Percentiles rank a stretch among this genome's conserved stretches.
Conservation (phyloP, 1,140 invertebrate genomes). For the Drosophila bocki region DNA sequence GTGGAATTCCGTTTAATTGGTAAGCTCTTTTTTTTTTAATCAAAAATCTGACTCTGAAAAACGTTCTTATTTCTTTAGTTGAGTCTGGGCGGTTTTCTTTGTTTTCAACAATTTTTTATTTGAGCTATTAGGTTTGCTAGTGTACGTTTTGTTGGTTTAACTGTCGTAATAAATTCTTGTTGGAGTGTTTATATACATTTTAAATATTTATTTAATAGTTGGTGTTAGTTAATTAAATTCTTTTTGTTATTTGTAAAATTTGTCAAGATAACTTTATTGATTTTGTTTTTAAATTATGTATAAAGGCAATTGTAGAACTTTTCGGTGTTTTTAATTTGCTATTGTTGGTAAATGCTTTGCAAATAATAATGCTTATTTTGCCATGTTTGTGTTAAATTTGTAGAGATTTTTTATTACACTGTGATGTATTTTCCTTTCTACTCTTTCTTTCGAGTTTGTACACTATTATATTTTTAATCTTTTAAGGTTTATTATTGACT, state of each 20-base stretch:
- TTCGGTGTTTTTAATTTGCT: not conserved
- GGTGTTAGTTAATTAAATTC: conserved; percentile 2
- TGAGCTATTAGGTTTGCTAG: not conserved
- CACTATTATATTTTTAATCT: not conserved
- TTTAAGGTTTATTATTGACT: not conserved
- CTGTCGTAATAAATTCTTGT: conserved; percentile 1
- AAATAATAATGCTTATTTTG: conserved; percentile 1
- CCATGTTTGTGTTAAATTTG: not conserved
- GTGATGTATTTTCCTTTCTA: not conserved
- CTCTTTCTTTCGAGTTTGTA: not conserved
- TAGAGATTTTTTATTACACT: too few species aligned
- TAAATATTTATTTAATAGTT: not conserved
- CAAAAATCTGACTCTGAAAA: not conserved
- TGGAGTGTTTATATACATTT: conserved; percentile 2
- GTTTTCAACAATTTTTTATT: not conserved
- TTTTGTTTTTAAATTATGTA: not conserved
- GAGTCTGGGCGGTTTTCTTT: conserved; percentile 1
- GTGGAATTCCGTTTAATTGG: not conserved
- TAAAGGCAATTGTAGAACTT: not conserved
- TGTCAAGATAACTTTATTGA: not conserved
- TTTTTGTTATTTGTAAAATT: conserved; percentile 1
- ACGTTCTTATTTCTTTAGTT: not conserved
- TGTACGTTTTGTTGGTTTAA: not conserved
- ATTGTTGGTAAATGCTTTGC: conserved; percentile 6
- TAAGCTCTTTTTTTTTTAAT: not conserved